Conservation (phyloP, 2,113 vertebrate species). For the Lampris incognitus region DNA sequence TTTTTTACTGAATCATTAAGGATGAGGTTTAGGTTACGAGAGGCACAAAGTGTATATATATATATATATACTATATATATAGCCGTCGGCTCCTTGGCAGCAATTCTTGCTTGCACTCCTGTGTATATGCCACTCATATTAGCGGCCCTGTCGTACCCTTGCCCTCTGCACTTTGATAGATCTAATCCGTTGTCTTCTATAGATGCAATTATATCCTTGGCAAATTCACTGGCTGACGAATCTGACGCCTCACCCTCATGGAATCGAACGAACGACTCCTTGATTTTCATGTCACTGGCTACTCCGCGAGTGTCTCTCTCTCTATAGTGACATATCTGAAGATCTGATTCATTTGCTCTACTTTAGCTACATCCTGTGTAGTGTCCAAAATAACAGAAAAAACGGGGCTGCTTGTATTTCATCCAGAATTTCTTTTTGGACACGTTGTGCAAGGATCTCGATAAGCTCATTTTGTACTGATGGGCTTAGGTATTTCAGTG, state of each 20-base stretch:
- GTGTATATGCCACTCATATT: too few relatives aligned
- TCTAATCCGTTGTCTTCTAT: not conserved
- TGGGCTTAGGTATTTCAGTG: slow-evolving; percentile 1
- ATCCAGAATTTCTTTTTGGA: not conserved
- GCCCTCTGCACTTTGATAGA: too few relatives aligned
- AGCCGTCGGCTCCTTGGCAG: too few relatives aligned
- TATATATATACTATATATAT: too few relatives aligned
- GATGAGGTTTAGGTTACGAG: too few relatives aligned
- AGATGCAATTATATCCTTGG: not conserved
- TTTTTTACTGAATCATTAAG: too few relatives aligned
- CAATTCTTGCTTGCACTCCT: too few relatives aligned
- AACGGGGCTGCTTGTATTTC: not conserved
- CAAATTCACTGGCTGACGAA: not conserved
- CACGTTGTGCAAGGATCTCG: slow-evolving; percentile 1
- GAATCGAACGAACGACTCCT: slow-evolving; percentile 4
- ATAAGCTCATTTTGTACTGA: not conserved
- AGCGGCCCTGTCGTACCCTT: too few relatives aligned
- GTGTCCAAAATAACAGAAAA: slow-evolving; percentile 18
- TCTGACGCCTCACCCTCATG: not conserved
- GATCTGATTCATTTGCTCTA: slow-evolving; percentile 11
- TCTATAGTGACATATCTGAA: slow-evolving; percentile 13
- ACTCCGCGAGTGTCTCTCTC: not conserved
- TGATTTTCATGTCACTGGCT: not conserved
- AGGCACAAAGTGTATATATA: too few relatives aligned
- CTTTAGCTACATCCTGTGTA: slow-evolving; percentile 4